A percentile compares a stretch with the other conserved stretches of the same genome.
phyloP scores from a whole-genome alignment of 2,888 invertebrate species.

The Caenorhabditis plicata region DNA sequence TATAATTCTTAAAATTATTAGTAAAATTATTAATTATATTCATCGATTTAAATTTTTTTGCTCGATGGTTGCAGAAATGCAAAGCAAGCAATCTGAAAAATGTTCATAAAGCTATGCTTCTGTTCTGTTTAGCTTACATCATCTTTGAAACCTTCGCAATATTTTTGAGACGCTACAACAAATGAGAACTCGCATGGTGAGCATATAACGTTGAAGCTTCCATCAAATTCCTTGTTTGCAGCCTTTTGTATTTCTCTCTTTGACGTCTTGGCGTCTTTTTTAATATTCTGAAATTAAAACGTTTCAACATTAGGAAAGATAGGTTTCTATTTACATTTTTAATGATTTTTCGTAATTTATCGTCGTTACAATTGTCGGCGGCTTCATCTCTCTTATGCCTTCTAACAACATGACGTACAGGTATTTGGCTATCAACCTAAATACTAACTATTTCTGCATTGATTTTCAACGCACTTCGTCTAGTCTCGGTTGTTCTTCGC shows the following conservation, averaged over 20 bases:
- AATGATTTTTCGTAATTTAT: slow-evolving; percentile 32
- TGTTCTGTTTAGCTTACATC: slow-evolving; percentile 21
- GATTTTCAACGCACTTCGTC: too few species aligned
- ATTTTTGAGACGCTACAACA: slow-evolving; percentile 44
- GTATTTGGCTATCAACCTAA: too few species aligned
- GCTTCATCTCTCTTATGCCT: slow-evolving; percentile 22
- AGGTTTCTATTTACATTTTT: slow-evolving; percentile 14
- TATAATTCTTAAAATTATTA: slow-evolving; percentile 1
- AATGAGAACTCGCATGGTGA: slow-evolving; percentile 48
- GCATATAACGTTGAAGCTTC: slow-evolving; percentile 46
- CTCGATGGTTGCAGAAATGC: slow-evolving; percentile 40
- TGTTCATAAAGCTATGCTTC: background rate
- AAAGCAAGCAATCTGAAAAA: slow-evolving; percentile 35
- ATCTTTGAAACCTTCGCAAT: slow-evolving; percentile 47
- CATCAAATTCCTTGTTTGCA: slow-evolving; percentile 54
- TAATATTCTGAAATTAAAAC: slow-evolving; percentile 46
- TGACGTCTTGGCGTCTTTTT: slow-evolving; percentile 50
- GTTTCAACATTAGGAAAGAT: background rate
- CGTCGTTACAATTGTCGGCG: slow-evolving; percentile 38
- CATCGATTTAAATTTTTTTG: slow-evolving; percentile 21
- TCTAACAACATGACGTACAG: too few species aligned
- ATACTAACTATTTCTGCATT: too few species aligned
- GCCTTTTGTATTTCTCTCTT: slow-evolving; percentile 60
- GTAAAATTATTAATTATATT: slow-evolving; percentile 3
- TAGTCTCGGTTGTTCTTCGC: too few species aligned